Conservation (phyloP, 2,113 vertebrate species). For the Ivindomyrus marchei region DNA sequence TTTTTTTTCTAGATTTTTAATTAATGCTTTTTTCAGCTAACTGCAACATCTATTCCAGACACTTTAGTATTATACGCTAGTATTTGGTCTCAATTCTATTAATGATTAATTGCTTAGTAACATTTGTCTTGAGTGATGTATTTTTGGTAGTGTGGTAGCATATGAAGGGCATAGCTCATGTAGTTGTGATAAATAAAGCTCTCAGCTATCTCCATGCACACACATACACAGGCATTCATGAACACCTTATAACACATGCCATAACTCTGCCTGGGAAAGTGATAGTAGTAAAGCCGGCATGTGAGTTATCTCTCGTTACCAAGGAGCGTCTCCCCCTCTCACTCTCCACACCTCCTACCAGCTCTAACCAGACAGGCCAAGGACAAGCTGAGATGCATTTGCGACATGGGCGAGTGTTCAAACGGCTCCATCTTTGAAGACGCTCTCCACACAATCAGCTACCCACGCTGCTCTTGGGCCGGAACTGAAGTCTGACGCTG, state of each 20-base stretch:
- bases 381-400: conserved; percentile 61
- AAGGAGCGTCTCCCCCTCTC: conserved; percentile 51
- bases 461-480: background rate
- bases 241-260: conserved; percentile 42
- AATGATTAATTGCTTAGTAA: conserved; percentile 3
- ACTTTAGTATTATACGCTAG: background rate
- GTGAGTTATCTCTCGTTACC: conserved; percentile 61
- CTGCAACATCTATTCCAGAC: background rate
- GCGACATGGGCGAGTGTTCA: conserved; percentile 52
- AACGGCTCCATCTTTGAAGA: background rate
- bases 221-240: background rate
- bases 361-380: conserved; percentile 63
- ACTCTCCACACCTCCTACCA: conserved; percentile 52
- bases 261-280: conserved; percentile 52
- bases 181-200: conserved; percentile 23
- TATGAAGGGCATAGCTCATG: background rate
- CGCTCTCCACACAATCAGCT: background rate
- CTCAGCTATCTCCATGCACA: conserved; percentile 30
- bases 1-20: conserved; percentile 5
- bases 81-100: background rate
- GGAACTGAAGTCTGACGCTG: background rate
- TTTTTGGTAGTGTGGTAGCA: background rate
- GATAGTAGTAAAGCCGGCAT: conserved; percentile 58
- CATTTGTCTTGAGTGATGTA: background rate
- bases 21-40: background rate